phyloP scores from a whole-genome alignment of 2,113 vertebrate species.

The Zapornia atra region DNA sequence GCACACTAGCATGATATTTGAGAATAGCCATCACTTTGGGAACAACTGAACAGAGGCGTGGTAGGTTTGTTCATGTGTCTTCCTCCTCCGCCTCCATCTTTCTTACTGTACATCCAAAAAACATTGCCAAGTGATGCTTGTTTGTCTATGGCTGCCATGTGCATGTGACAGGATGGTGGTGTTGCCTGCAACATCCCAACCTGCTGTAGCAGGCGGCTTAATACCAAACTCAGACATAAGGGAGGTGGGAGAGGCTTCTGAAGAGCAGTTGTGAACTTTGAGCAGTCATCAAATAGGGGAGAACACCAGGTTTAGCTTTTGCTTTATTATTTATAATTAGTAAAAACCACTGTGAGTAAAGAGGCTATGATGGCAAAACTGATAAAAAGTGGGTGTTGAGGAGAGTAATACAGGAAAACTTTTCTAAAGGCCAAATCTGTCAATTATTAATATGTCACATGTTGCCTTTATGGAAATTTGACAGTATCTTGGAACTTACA shows the following conservation, averaged over 20 bases:
- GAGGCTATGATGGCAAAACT: background rate
- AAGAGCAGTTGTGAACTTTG: constrained; percentile 8
- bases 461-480: background rate
- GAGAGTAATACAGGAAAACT: background rate
- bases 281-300: background rate
- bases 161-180: background rate
- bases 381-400: background rate
- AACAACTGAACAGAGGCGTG: background rate
- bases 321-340: background rate
- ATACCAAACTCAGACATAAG: constrained; percentile 13
- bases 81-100: background rate
- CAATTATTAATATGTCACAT: background rate
- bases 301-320: background rate
- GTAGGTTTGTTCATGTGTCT: background rate
- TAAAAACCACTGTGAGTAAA: background rate
- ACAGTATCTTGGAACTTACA: background rate
- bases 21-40: background rate
- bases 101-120: background rate
- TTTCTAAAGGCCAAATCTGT: constrained; percentile 17
- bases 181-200: constrained; percentile 1
- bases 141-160: background rate
- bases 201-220: background rate
- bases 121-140: background rate
- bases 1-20: background rate
- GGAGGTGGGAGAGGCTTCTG: constrained; percentile 41